Conservation (phyloP, 2,113 vertebrate genomes). For the Paradoxurus hermaphroditus region DNA sequence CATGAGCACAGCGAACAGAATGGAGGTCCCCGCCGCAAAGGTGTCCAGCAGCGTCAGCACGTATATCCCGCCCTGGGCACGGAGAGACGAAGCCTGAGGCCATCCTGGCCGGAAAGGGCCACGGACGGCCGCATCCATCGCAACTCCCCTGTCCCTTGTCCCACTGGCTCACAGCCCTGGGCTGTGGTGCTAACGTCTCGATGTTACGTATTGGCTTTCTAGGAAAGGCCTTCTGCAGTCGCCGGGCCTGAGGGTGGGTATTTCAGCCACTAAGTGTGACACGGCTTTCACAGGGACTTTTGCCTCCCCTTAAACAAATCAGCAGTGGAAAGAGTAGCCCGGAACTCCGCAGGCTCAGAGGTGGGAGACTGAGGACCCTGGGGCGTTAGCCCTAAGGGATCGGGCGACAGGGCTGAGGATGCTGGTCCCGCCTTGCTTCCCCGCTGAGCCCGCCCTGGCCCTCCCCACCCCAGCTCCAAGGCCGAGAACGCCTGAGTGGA, state of each 20-base stretch:
- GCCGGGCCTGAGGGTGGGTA: neutral
- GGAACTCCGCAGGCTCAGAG: neutral
- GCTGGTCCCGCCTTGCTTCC: rapidly evolving
- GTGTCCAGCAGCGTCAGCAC: constrained; percentile 96
- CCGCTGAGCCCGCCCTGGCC: neutral
- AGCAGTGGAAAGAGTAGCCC: neutral
- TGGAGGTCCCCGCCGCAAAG: constrained; percentile 97
- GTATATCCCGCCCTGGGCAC: constrained; percentile 95
- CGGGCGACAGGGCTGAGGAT: neutral
- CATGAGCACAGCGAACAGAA: constrained; percentile 96
- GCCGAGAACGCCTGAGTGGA: neutral
- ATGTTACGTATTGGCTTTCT: rapidly evolving
- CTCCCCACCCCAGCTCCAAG: neutral
- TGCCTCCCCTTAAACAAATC: neutral
- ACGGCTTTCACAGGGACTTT: neutral
- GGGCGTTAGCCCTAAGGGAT: too few species aligned
- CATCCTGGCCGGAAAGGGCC: neutral
- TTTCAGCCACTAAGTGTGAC: neutral
- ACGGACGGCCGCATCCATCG: rapidly evolving
- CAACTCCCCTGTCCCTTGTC: neutral
- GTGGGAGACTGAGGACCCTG: neutral
- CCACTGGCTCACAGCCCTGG: neutral
- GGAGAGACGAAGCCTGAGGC: neutral
- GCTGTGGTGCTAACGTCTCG: rapidly evolving
- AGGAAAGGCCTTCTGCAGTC: neutral